These are phyloP conservation scores for Xestobium rufovillosum DNA, from an alignment of 2,888 invertebrate species.

Conservation along the genomic window DNA sequence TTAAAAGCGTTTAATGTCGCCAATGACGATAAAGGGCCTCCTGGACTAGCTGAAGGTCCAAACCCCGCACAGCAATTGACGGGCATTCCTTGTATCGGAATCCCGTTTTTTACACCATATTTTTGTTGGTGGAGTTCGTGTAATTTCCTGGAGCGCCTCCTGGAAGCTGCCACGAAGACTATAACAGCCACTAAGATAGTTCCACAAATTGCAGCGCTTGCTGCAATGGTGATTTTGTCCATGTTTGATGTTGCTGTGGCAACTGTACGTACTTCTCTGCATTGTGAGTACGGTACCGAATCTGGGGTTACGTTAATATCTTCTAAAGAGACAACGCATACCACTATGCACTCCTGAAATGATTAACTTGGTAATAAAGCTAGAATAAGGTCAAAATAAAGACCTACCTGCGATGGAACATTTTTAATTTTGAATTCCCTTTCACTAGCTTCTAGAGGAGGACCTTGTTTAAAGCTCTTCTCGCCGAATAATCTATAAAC, in stretches of 20 bases:
- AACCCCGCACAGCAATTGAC: conserved; percentile 71
- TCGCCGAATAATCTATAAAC: conserved; percentile 86
- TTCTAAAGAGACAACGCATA: conserved; percentile 86
- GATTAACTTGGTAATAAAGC: conserved; percentile 1
- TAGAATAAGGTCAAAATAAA: no score
- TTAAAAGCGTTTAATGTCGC: conserved; percentile 79
- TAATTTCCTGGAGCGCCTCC: conserved; percentile 68
- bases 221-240: conserved; percentile 92
- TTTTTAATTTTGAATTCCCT: conserved; percentile 89
- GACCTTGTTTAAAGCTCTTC: conserved; percentile 82
- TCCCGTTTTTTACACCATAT: conserved; percentile 50
- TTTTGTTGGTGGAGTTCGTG: conserved; percentile 63
- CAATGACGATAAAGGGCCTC: conserved; percentile 72
- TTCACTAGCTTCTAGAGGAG: conserved; percentile 81
- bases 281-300: conserved; percentile 77
- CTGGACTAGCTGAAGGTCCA: conserved; percentile 68
- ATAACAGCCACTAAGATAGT: conserved; percentile 86
- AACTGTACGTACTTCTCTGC: conserved; percentile 82
- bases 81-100: conserved; percentile 66
- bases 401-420: conserved; percentile 73
- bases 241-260: conserved; percentile 78
- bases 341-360: conserved; percentile 74
- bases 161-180: conserved; percentile 80
- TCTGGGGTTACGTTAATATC: conserved; percentile 83
- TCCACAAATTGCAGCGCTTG: conserved; percentile 87